These are phyloP conservation scores for Stomatorhinus walkeri DNA, from an alignment of 2,797 vertebrate genomes.

Conservation along the genomic window DNA sequence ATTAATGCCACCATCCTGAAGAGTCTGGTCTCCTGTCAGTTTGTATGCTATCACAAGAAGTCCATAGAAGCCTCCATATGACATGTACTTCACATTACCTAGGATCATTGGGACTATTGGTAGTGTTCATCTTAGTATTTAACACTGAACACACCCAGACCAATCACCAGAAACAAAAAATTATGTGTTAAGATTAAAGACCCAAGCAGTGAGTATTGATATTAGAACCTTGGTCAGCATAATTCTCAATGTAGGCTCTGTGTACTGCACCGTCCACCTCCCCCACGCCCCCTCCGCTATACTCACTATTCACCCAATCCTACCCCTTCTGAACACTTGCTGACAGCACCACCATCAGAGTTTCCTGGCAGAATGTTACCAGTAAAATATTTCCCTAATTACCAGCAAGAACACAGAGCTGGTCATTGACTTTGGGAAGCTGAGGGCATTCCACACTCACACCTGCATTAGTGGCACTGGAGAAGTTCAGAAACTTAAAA, in stretches of 20 bases:
- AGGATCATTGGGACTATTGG: neutral
- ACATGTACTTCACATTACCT: neutral
- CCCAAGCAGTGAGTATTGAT: neutral
- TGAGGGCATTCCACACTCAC: neutral
- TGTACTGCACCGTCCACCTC: neutral
- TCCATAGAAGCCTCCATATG: neutral
- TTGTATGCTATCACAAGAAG: neutral
- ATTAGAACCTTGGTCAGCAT: neutral
- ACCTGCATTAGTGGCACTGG: neutral
- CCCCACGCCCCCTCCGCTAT: neutral
- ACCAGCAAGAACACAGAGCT: neutral
- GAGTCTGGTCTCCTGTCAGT: neutral
- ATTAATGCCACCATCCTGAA: neutral
- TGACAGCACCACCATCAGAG: neutral
- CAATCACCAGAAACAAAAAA: neutral
- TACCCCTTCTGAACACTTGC: neutral
- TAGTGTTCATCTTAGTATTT: neutral
- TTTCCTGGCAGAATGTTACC: neutral
- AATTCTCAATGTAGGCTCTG: neutral
- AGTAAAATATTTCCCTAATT: neutral
- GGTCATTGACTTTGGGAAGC: neutral
- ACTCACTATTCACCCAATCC: neutral
- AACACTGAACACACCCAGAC: neutral
- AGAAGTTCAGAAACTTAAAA: neutral
- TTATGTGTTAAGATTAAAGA: neutral